Percentiles rank a stretch among this genome's conserved stretches.
These are phyloP conservation scores for Mesorhabditis spiculigera DNA, from an alignment of 2,888 invertebrate genomes.

Conservation along the genomic window DNA sequence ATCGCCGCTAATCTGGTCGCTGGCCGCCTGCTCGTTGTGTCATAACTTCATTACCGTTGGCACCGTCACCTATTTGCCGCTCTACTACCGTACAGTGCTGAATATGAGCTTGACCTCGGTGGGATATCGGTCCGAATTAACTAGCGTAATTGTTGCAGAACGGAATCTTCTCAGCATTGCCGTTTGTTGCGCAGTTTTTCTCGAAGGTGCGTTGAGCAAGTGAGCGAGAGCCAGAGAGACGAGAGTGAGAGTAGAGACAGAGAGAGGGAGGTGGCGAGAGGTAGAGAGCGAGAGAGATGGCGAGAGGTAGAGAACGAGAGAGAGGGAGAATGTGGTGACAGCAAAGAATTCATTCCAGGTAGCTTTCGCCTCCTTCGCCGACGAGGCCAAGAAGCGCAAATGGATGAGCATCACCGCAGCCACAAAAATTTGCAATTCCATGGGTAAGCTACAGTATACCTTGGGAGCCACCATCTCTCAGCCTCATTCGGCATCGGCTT, in stretches of 20 bases:
- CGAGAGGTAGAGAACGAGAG: neutral
- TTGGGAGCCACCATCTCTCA: slow-evolving; percentile 21
- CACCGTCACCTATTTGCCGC: slow-evolving; percentile 53
- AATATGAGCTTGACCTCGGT: slow-evolving; percentile 53
- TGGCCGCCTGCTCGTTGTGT: slow-evolving; percentile 50
- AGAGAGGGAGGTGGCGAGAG: too few relatives aligned
- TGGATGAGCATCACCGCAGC: slow-evolving; percentile 33
- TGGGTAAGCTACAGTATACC: slow-evolving; percentile 30
- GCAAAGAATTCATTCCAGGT: neutral
- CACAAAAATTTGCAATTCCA: slow-evolving; percentile 51
- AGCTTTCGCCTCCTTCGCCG: slow-evolving; percentile 50
- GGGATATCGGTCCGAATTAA: slow-evolving; percentile 8
- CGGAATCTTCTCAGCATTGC: slow-evolving; percentile 54
- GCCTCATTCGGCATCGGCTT: slow-evolving; percentile 52
- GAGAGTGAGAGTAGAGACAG: too few relatives aligned
- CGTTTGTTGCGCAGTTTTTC: slow-evolving; percentile 51
- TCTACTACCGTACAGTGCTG: slow-evolving; percentile 53
- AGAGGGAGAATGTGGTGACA: too few relatives aligned
- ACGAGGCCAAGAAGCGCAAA: slow-evolving; percentile 31
- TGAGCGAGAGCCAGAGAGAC: too few relatives aligned
- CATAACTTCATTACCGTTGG: slow-evolving; percentile 57
- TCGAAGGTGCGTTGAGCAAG: slow-evolving; percentile 48
- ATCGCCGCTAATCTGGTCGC: slow-evolving; percentile 53
- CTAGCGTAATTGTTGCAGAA: slow-evolving; percentile 34
- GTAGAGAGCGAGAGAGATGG: neutral